phyloP scores from a whole-genome alignment of 2,113 vertebrate species.

The Actinemys pallida region DNA sequence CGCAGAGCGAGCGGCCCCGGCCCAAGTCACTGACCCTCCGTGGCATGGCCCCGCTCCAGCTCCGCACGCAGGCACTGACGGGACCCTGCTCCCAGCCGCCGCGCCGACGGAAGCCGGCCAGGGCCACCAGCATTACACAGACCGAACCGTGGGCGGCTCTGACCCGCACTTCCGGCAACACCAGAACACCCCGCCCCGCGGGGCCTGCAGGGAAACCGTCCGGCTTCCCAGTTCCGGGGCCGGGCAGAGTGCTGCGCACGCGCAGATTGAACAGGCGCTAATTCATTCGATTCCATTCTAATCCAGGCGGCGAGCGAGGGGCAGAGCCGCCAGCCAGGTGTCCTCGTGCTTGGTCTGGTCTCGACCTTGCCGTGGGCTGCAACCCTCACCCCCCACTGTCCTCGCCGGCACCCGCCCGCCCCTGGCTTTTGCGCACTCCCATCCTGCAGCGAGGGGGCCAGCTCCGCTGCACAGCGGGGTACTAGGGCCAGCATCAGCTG shows the following conservation, averaged over 20 bases:
- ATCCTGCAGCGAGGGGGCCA: no score
- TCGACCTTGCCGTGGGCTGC: not conserved
- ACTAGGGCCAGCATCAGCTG: no score
- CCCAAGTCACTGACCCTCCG: slow-evolving; percentile 16
- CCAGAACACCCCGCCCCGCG: rapidly evolving
- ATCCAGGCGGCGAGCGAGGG: no score
- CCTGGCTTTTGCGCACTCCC: no score
- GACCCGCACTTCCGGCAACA: not conserved
- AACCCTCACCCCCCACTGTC: no score
- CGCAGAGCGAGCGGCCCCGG: not conserved
- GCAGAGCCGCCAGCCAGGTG: no score
- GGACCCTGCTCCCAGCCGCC: not conserved
- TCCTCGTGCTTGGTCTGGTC: not conserved
- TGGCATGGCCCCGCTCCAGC: slow-evolving; percentile 15
- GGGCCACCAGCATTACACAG: not conserved
- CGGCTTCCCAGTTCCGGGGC: not conserved
- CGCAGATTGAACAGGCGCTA: not conserved
- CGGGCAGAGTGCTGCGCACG: not conserved
- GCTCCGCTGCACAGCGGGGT: no score
- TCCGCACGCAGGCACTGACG: not conserved
- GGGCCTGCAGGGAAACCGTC: not conserved
- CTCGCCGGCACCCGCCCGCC: no score
- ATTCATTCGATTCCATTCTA: no score
- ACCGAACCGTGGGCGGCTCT: rapidly evolving
- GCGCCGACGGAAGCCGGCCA: not conserved